Evolutionary conservation across 2,113 vertebrate species (phyloP).

Genomic region (Gadus macrocephalus): DNA sequence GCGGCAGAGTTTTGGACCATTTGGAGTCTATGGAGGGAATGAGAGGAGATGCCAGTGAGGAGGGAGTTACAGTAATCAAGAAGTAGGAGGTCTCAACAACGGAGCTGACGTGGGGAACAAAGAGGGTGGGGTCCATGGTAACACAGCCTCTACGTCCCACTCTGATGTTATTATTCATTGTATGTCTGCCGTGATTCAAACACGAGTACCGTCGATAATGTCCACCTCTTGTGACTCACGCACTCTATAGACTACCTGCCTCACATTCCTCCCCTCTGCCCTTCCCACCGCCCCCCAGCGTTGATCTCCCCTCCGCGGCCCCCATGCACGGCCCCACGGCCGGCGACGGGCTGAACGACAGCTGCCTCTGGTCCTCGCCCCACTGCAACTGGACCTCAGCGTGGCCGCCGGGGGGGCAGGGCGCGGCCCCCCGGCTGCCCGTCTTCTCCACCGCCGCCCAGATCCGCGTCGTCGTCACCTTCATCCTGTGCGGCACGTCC

Average conservation of each 20-base stretch:
- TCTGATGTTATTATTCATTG: slow-evolving; percentile 3
- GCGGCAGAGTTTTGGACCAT: no score
- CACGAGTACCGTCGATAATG: not conserved
- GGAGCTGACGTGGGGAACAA: no score
- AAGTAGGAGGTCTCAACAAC: no score
- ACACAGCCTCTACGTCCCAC: slow-evolving; percentile 15
- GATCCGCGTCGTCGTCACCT: slow-evolving; percentile 58
- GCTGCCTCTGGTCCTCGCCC: slow-evolving; percentile 35
- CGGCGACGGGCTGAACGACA: slow-evolving; percentile 30
- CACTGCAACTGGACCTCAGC: slow-evolving; percentile 30
- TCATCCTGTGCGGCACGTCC: slow-evolving; percentile 54
- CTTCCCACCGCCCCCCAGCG: slow-evolving; percentile 16
- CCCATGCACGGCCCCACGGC: slow-evolving; percentile 32
- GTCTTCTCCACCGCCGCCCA: slow-evolving; percentile 62
- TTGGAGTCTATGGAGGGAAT: no score
- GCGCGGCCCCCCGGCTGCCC: slow-evolving; percentile 34
- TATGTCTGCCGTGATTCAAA: not conserved
- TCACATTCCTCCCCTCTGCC: not conserved
- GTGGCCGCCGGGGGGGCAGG: not conserved
- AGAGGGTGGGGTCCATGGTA: no score
- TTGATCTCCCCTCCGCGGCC: slow-evolving; percentile 12
- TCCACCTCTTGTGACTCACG: not conserved
- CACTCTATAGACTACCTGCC: slow-evolving; percentile 8
- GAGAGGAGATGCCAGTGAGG: no score
- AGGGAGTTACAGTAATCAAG: no score